phyloP scores from a whole-genome alignment of 1,140 invertebrate genomes.

The Ceratina australensis region DNA sequence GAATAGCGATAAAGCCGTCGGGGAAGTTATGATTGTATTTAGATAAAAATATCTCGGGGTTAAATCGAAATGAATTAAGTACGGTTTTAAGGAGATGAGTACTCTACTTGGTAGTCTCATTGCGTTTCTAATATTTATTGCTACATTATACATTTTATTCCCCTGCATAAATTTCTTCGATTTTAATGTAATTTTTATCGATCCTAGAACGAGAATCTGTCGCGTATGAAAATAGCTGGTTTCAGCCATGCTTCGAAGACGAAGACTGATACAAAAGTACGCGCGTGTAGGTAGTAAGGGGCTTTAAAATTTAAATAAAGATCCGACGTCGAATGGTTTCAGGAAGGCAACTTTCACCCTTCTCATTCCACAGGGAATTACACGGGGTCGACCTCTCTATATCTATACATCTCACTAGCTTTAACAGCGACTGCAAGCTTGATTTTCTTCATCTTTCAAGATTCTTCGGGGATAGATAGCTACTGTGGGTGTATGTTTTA shows the following conservation, averaged over 20 bases:
- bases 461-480: slow-evolving; percentile 1
- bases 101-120: no score
- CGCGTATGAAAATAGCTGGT: slow-evolving; percentile 11
- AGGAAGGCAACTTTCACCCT: slow-evolving; percentile 39
- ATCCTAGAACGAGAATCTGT: not conserved
- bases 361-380: slow-evolving; percentile 53
- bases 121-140: no score
- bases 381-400: slow-evolving; percentile 15
- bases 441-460: slow-evolving; percentile 50
- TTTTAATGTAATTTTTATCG: not conserved
- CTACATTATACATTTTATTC: not conserved
- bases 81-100: no score
- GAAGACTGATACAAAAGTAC: slow-evolving; percentile 40
- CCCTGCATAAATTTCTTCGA: no score
- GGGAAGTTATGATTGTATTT: no score
- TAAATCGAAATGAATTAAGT: no score
- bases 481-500: slow-evolving; percentile 25
- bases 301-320: slow-evolving; percentile 58
- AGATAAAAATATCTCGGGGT: no score
- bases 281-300: slow-evolving; percentile 31
- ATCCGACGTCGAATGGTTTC: slow-evolving; percentile 41
- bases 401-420: slow-evolving; percentile 15
- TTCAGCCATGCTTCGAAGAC: not conserved
- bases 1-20: no score
- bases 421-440: slow-evolving; percentile 42